Conservation (phyloP, 2,888 invertebrate genomes). For the Dyspetes luteomarginatus region DNA sequence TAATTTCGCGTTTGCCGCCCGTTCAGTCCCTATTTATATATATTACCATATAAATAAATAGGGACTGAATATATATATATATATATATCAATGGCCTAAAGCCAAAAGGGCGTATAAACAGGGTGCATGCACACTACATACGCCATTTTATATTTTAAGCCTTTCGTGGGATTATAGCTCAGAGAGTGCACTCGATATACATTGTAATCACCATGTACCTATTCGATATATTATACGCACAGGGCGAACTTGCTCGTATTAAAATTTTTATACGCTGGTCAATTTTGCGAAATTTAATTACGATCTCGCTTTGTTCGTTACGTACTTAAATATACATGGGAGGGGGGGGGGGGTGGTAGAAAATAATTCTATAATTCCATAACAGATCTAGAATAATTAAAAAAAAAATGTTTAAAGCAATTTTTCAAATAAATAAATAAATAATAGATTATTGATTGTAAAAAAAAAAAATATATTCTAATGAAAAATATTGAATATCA, state of each 20-base stretch:
- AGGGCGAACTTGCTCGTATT: constrained; percentile 15
- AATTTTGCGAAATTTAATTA: constrained; percentile 46
- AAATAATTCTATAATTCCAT: too few relatives aligned
- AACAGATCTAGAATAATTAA: too few relatives aligned
- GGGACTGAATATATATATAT: not conserved
- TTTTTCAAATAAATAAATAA: too few relatives aligned
- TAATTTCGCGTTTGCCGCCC: constrained; percentile 34
- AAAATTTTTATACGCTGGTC: constrained; percentile 49
- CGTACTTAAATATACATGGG: not conserved
- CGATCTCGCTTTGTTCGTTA: not conserved
- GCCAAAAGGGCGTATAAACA: too few relatives aligned
- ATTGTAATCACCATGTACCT: constrained; percentile 32
- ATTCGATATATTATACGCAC: constrained; percentile 28
- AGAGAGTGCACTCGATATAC: constrained; percentile 18
- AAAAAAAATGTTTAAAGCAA: too few relatives aligned
- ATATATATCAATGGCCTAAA: too few relatives aligned
- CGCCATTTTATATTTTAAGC: too few relatives aligned
- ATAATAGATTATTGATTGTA: too few relatives aligned
- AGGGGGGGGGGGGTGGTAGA: not conserved
- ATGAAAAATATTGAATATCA: too few relatives aligned
- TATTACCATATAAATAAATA: not conserved
- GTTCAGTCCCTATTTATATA: not conserved
- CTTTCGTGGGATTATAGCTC: too few relatives aligned
- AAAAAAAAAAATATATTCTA: too few relatives aligned
- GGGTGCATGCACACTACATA: too few relatives aligned